Conservation (phyloP, 2,888 invertebrate species). For the Sphecodes monilicornis region DNA sequence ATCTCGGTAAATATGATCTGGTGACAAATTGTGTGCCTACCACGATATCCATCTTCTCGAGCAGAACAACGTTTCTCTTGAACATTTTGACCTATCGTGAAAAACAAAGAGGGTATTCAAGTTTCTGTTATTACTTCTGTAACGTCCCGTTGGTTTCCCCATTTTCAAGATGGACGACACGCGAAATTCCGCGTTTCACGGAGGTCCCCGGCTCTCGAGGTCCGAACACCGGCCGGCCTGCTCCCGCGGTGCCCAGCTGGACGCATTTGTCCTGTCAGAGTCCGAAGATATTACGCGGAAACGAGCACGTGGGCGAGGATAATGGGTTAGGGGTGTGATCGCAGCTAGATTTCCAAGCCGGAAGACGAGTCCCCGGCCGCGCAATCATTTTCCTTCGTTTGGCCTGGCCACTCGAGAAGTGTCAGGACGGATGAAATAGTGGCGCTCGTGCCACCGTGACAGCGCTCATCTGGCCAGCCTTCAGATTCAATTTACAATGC, state of each 20-base stretch:
- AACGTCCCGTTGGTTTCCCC: neutral
- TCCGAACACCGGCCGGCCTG: conserved; percentile 37
- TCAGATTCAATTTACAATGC: conserved; percentile 80
- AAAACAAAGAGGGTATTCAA: neutral
- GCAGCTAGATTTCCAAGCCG: conserved; percentile 72
- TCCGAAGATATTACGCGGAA: conserved; percentile 67
- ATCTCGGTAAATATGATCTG: neutral
- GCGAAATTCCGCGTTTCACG: conserved; percentile 49
- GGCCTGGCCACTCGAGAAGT: conserved; percentile 67
- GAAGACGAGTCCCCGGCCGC: conserved; percentile 67
- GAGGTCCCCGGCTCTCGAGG: conserved; percentile 12
- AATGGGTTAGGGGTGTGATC: conserved; percentile 74
- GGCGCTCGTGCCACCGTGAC: conserved; percentile 75
- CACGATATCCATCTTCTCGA: neutral
- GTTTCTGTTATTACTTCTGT: neutral
- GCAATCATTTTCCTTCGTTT: conserved; percentile 76
- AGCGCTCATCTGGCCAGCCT: conserved; percentile 77
- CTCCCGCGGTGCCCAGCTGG: conserved; percentile 63
- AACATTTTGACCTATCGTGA: neutral
- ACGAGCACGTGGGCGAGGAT: conserved; percentile 71
- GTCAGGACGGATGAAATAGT: conserved; percentile 76
- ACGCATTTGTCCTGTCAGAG: conserved; percentile 66
- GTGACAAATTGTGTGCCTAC: neutral
- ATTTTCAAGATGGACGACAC: conserved; percentile 43
- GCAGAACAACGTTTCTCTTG: neutral